Evolutionary conservation across 2,888 invertebrate genomes (phyloP), one percentile per base, ranked within the genome.

Genomic region (Tetrapedia diversipes): DNA sequence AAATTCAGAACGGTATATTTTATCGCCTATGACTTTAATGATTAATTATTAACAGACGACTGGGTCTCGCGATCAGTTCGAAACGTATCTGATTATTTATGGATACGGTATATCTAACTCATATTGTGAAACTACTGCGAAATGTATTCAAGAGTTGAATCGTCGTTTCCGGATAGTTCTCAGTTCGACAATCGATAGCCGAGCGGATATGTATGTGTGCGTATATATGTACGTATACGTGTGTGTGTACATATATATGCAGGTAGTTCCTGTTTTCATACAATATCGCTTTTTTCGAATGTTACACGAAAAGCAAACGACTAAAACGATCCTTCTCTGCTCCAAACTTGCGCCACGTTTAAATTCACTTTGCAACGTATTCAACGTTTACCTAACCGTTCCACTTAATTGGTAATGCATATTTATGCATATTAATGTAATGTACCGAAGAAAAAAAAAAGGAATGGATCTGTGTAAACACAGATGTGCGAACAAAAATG

Each of bases 131-230:
- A 72, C 56, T 73, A 29, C 16, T 32, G 74, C 43, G 24, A 45
- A 69, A 79, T 77, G 49, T 68, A 54, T 66, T 70, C 65, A 65
- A 70, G 65, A 57, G 60, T 68, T 32, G 49, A 65, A 59, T 73
- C 56, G 56, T 54, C 60, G 56, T 79, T 75, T 61, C 32, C 65
- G 63, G 53, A 57, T 66, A 69, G 64, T 74, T 78, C 43, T 16
- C 24, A 70, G 63, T 63, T 74, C 37, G 67, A 27, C 53, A 63
- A 51, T 63, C 63, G 63, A 51, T 63, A 27, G 45, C 47, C 60
- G 47, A 19, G 63, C 60, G 61, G 37, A 39, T 32, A 34, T 51
- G 54, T 41, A 47, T 41, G n/a, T n/a, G n/a, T n/a, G n/a, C n/a
- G n/a, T n/a, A n/a, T n/a, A n/a, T n/a, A n/a, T n/a, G n/a, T n/a